These are phyloP conservation scores for Scaptomyza tumidula DNA, from an alignment of 2,888 invertebrate genomes.

Conservation along the genomic window DNA sequence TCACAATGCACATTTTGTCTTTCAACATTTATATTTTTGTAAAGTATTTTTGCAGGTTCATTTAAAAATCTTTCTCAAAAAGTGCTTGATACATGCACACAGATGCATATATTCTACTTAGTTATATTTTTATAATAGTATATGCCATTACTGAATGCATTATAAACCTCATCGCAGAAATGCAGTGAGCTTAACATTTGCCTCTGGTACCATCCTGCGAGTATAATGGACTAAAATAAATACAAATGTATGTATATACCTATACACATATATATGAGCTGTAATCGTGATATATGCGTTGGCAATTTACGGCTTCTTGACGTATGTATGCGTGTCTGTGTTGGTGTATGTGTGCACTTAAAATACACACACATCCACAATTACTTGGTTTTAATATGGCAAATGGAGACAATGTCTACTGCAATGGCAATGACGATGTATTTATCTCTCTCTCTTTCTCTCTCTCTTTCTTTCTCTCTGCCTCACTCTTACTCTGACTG, in stretches of 20 bases:
- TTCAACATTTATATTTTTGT: too few species aligned
- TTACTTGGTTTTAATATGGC: conserved; percentile 64
- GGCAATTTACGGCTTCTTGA: conserved; percentile 70
- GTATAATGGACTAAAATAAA: conserved; percentile 75
- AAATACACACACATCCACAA: conserved; percentile 25
- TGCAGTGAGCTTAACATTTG: conserved; percentile 40
- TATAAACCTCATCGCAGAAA: conserved; percentile 27
- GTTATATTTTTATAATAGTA: conserved; percentile 7
- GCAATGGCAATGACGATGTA: conserved; percentile 27
- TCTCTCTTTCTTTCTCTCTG: conserved; percentile 18
- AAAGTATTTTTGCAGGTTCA: conserved; percentile 6
- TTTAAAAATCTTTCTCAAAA: conserved; percentile 25
- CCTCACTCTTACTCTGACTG: conserved; percentile 27
- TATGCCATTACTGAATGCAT: conserved; percentile 39
- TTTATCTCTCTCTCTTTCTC: conserved; percentile 18
- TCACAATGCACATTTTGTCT: neutral
- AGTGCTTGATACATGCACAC: conserved; percentile 4
- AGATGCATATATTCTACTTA: neutral
- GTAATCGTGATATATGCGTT: conserved; percentile 75
- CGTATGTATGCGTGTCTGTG: conserved; percentile 25
- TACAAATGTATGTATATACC: conserved; percentile 46
- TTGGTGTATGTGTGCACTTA: conserved; percentile 33
- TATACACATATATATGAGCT: conserved; percentile 25
- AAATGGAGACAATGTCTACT: conserved; percentile 65
- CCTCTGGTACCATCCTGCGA: conserved; percentile 12